Evolutionary conservation across 2,113 vertebrate genomes (phyloP).

Genomic region (Petrocephalus microphthalmus): DNA sequence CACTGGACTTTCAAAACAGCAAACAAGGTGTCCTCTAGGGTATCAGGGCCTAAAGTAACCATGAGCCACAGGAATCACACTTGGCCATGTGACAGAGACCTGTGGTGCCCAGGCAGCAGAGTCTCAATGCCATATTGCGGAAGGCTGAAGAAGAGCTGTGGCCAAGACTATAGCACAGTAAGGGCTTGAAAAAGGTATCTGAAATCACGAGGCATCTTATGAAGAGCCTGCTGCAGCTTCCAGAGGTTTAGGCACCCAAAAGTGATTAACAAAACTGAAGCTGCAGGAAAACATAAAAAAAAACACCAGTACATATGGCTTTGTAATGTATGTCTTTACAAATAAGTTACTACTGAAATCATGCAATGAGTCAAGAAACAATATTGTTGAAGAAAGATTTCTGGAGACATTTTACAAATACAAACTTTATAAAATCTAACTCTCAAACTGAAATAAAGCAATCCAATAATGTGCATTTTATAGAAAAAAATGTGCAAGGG

Average conservation of each 20-base stretch:
- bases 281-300: background rate
- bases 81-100: background rate
- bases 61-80: background rate
- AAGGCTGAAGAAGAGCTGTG: background rate
- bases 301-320: background rate
- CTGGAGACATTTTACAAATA: background rate
- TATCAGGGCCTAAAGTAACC: background rate
- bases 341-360: background rate
- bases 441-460: background rate
- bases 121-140: slow-evolving; percentile 2
- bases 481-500: background rate
- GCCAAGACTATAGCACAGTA: background rate
- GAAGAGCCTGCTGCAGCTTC: background rate
- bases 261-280: background rate
- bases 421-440: background rate
- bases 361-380: background rate
- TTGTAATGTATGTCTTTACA: background rate
- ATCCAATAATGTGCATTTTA: background rate
- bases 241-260: background rate
- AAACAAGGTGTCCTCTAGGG: background rate
- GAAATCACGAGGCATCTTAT: background rate
- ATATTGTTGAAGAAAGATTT: background rate
- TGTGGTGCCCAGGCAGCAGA: background rate
- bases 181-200: background rate
- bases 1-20: background rate